Percentiles rank a stretch among this genome's conserved stretches.
These are phyloP conservation scores for Zingel zingel DNA, from an alignment of 2,113 vertebrate genomes.

Conservation along the genomic window DNA sequence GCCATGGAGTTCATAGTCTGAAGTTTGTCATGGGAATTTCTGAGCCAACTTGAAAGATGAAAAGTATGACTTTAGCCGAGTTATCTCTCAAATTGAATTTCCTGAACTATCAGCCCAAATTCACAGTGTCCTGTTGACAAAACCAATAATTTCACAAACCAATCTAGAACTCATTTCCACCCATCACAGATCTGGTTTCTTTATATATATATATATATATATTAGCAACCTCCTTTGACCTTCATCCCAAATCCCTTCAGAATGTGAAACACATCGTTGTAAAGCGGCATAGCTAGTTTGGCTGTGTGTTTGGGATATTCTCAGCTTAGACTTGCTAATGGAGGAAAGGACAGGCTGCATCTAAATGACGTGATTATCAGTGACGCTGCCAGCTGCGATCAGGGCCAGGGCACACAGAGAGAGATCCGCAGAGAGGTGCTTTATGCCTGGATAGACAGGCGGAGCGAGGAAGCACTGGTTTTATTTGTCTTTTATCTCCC, in stretches of 20 bases:
- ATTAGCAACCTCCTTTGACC: slow-evolving; percentile 43
- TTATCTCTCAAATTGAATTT: slow-evolving; percentile 56
- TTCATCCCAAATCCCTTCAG: slow-evolving; percentile 36
- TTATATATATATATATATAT: slow-evolving; percentile 1
- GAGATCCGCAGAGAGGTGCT: slow-evolving; percentile 71
- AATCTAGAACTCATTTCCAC: slow-evolving; percentile 50
- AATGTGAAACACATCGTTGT: slow-evolving; percentile 57
- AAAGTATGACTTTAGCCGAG: slow-evolving; percentile 15
- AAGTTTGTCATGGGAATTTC: slow-evolving; percentile 25
- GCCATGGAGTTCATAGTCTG: slow-evolving; percentile 9
- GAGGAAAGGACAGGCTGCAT: slow-evolving; percentile 73
- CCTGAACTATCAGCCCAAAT: slow-evolving; percentile 39
- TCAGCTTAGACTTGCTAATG: slow-evolving; percentile 75
- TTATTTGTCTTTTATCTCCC: slow-evolving; percentile 70
- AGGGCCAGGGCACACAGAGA: slow-evolving; percentile 64
- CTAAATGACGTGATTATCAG: slow-evolving; percentile 82
- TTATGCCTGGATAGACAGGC: slow-evolving; percentile 64
- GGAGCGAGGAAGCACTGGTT: slow-evolving; percentile 44
- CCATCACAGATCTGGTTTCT: slow-evolving; percentile 23
- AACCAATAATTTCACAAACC: slow-evolving; percentile 50
- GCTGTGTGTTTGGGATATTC: slow-evolving; percentile 58
- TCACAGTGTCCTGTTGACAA: slow-evolving; percentile 53
- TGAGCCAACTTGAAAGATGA: slow-evolving; percentile 1
- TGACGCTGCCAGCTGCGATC: slow-evolving; percentile 82
- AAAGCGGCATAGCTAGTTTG: slow-evolving; percentile 45